phyloP scores from a whole-genome alignment of 2,113 vertebrate species.

The Charina bottae region DNA sequence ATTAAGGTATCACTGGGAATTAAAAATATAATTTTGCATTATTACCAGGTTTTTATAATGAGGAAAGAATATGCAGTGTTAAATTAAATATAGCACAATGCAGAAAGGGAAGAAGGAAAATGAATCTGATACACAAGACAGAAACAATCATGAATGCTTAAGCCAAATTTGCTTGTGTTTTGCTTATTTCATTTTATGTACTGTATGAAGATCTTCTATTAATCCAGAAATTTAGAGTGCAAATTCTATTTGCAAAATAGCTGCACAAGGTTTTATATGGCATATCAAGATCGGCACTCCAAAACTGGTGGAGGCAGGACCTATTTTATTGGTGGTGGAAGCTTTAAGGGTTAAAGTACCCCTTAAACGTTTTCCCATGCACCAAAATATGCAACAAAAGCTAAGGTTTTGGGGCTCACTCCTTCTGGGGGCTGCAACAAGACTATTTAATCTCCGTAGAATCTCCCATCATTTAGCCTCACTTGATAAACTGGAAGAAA shows the following conservation, averaged over 20 bases:
- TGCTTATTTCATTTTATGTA: conserved; percentile 34
- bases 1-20: conserved; percentile 70
- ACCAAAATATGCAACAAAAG: neutral
- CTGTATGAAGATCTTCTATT: neutral
- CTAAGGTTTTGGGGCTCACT: neutral
- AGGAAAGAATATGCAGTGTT: conserved; percentile 61
- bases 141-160: conserved; percentile 59
- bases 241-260: neutral
- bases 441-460: neutral
- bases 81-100: conserved; percentile 69
- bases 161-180: conserved; percentile 56
- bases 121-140: conserved; percentile 61
- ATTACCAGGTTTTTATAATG: conserved; percentile 65
- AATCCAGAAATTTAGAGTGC: neutral
- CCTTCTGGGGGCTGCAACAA: neutral
- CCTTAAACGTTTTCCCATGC: neutral
- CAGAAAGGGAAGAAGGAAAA: conserved; percentile 60
- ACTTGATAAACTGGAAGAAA: neutral
- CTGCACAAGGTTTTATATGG: neutral
- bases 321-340: neutral
- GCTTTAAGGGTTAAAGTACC: neutral
- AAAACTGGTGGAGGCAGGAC: neutral
- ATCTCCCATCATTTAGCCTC: neutral
- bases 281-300: neutral
- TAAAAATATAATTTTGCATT: conserved; percentile 70